Evolutionary conservation across 2,888 invertebrate genomes (phyloP).

Genomic region (Lasioglossum oenotherae): DNA sequence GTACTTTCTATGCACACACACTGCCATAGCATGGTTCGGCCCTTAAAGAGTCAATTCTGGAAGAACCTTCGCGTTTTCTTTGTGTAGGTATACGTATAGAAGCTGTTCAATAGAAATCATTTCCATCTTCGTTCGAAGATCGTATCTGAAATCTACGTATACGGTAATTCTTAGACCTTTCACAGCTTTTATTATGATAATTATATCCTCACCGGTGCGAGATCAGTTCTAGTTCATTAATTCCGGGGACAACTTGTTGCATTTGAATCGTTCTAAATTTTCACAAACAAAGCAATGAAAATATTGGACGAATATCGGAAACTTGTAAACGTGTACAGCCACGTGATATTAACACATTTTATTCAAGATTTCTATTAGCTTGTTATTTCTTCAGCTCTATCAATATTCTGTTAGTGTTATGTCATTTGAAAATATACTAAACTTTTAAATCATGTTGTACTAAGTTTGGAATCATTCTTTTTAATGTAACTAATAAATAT

Average conservation of each 20-base stretch:
- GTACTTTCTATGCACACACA: not conserved
- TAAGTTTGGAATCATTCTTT: too few relatives aligned
- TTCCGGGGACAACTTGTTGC: not conserved
- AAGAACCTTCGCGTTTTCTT: not conserved
- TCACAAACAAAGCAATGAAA: not conserved
- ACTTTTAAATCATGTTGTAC: not conserved
- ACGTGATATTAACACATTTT: not conserved
- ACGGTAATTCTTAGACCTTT: not conserved
- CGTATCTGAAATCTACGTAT: conserved; percentile 1
- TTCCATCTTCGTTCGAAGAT: not conserved
- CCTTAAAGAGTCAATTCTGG: not conserved
- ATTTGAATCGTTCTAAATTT: conserved; percentile 10
- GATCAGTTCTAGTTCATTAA: conserved; percentile 7
- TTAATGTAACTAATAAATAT: too few relatives aligned
- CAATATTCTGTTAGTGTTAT: not conserved
- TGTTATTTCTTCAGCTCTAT: not conserved
- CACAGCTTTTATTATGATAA: conserved; percentile 13
- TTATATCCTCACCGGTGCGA: not conserved
- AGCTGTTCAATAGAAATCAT: not conserved
- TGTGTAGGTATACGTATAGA: not conserved
- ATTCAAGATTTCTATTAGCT: not conserved
- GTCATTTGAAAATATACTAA: not conserved
- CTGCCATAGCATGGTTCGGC: not conserved
- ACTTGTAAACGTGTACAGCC: not conserved
- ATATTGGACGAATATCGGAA: not conserved